Conservation (phyloP, 2,113 vertebrate species). For the Gallinago jamesoni region DNA sequence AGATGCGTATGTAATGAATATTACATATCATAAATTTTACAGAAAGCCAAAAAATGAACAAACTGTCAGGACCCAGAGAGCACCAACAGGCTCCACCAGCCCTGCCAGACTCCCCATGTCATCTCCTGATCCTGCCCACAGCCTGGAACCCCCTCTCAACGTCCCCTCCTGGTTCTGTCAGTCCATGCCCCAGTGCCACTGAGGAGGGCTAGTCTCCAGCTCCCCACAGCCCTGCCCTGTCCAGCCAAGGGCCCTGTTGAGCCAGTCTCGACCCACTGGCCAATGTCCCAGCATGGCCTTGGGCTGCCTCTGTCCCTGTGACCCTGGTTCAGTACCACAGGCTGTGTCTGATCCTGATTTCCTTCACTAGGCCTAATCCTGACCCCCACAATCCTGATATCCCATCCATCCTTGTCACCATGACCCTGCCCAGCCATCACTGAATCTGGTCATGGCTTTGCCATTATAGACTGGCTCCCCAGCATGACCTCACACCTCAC, state of each 20-base stretch:
- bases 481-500: neutral
- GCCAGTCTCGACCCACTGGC: too few relatives aligned
- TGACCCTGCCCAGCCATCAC: neutral
- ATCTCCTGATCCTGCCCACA: neutral
- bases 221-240: too few relatives aligned
- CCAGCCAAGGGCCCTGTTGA: neutral
- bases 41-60: neutral
- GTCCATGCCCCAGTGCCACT: rapidly evolving
- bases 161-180: rapidly evolving
- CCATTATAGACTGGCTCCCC: neutral
- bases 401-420: neutral
- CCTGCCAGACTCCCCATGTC: rapidly evolving
- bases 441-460: neutral
- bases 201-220: neutral
- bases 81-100: neutral
- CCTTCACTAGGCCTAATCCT: neutral
- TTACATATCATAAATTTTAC: neutral
- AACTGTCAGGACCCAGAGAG: rapidly evolving
- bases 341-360: neutral
- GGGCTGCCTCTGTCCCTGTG: too few relatives aligned
- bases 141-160: neutral
- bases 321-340: neutral
- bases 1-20: neutral
- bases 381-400: rapidly evolving
- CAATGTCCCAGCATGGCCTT: neutral